phyloP scores from a whole-genome alignment of 2,888 invertebrate species.

The Parthenolecanium corni region DNA sequence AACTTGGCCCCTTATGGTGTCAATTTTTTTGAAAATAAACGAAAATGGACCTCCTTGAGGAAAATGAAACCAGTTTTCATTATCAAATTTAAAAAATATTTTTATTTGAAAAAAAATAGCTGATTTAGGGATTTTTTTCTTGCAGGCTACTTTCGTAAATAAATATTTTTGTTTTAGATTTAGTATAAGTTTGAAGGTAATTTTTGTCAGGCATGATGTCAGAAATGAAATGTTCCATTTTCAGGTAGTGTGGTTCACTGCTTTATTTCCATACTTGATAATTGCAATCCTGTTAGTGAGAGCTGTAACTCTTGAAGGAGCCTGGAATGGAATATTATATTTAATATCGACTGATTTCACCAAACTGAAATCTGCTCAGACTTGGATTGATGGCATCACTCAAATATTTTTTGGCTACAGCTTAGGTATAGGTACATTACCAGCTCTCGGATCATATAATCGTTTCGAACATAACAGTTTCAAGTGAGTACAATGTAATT shows the following conservation, averaged over 20 bases:
- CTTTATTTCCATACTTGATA: constrained; percentile 60
- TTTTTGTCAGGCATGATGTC: too few relatives aligned
- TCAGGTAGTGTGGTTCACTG: constrained; percentile 64
- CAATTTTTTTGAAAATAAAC: too few relatives aligned
- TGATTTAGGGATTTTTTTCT: too few relatives aligned
- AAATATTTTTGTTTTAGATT: too few relatives aligned
- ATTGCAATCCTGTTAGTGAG: constrained; percentile 52
- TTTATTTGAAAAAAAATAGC: too few relatives aligned
- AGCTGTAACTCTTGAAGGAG: constrained; percentile 56
- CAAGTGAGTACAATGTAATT: constrained; percentile 29
- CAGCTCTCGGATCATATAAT: constrained; percentile 63
- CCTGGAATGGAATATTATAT: constrained; percentile 51
- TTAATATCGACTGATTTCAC: constrained; percentile 54
- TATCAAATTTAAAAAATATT: too few relatives aligned
- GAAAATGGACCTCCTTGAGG: too few relatives aligned
- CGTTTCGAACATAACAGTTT: constrained; percentile 65
- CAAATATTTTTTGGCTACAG: constrained; percentile 70
- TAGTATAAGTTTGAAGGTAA: too few relatives aligned
- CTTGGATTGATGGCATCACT: constrained; percentile 65
- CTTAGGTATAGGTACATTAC: constrained; percentile 61
- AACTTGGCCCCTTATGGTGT: too few relatives aligned
- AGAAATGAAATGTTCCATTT: neutral
- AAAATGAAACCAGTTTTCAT: too few relatives aligned
- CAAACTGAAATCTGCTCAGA: constrained; percentile 43
- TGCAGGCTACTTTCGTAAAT: too few relatives aligned